These are phyloP conservation scores for Equus quagga DNA, from an alignment of 2,113 vertebrate genomes.

Conservation along the genomic window DNA sequence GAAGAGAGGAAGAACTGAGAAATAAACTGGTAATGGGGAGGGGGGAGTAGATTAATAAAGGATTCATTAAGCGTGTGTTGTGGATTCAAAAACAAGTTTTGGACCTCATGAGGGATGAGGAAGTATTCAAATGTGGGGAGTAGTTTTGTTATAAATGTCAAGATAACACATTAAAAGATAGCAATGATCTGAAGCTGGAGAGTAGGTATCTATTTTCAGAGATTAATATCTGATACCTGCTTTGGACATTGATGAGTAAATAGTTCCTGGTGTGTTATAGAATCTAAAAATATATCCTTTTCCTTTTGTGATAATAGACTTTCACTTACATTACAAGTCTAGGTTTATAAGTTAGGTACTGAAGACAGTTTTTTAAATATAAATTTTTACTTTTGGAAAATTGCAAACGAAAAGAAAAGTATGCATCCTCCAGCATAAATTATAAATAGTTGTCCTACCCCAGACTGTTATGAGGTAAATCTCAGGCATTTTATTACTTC, in stretches of 20 bases:
- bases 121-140: not conserved
- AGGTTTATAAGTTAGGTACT: not conserved
- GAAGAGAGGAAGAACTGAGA: not conserved
- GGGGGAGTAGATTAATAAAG: not conserved
- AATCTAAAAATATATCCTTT: not conserved
- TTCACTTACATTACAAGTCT: not conserved
- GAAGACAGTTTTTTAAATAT: not conserved
- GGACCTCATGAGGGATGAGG: not conserved
- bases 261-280: not conserved
- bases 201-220: not conserved
- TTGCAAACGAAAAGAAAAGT: not conserved
- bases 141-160: not conserved
- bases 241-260: not conserved
- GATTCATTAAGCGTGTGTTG: not conserved
- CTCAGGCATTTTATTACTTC: not conserved
- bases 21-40: not conserved
- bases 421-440: not conserved
- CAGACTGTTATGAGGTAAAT: not conserved
- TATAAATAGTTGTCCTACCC: not conserved
- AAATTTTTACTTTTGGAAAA: slow-evolving; percentile 33
- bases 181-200: not conserved
- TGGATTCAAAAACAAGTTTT: not conserved
- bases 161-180: not conserved
- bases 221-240: not conserved
- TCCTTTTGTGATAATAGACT: not conserved